Base-by-base conservation (phyloP, 2,797 vertebrate genomes). In the Protonibea diacanthus region DNA sequence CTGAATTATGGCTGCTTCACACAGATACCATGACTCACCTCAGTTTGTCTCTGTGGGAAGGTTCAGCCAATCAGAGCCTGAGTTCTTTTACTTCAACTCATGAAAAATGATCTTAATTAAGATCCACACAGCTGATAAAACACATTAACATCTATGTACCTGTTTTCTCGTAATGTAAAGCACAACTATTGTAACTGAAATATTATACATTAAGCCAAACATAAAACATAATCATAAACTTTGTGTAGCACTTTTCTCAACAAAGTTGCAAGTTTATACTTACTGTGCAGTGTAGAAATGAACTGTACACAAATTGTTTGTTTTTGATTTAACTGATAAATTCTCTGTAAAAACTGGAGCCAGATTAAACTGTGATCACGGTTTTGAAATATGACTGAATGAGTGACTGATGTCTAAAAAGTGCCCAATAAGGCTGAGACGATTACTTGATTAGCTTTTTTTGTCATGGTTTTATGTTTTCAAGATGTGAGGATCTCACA, bases 321-420 rank as follows among this genome's bases (percentile, higher is more conserved):
- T 12, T 29, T 71, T n/a, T 62, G 68, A 2, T 48, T 13, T 9
- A 67, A 68, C 25, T 48, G 51, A 71, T 74, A 23, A 45, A 59
- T 58, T 55, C 42, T 76, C 55, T 65, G 45, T 63, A 47, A 63
- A 51, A 59, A 44, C 6, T 47, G 17, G 6, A 85, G 18, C 15
- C 25, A 10, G 9, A 72, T 1, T 57, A 65, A 83, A 75, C 21
- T 0, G 61, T 52, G 14, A 29, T 75, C 2, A 44, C 10, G 12
- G 12, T 18, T 10, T 6, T 23, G 25, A 45, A 59, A 33, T 51
- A 12, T 2, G 13, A 58, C n/a, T 42, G 11, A 53, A 6, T 21
- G 9, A 15, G 6, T 33, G 48, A 15, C 13, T 13, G 3, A 4
- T 45, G 60, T 57, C 14, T 56, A 27, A 67, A 55, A 6, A 33